Percentiles rank a stretch among this genome's conserved stretches.
These are phyloP conservation scores for Prosapia bicincta DNA, from an alignment of 2,888 invertebrate species.

Conservation along the genomic window DNA sequence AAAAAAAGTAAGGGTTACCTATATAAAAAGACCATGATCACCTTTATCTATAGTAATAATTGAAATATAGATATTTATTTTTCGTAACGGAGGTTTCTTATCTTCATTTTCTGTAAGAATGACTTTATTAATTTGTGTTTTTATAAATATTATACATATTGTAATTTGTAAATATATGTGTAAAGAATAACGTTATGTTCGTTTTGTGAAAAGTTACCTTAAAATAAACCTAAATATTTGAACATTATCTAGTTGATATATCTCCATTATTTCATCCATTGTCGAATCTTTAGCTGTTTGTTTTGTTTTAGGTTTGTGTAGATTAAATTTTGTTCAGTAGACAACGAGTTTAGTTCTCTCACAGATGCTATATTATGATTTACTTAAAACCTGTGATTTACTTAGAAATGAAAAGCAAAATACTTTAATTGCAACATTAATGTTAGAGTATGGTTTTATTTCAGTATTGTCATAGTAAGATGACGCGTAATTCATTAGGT, in stretches of 20 bases:
- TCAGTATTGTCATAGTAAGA: no score
- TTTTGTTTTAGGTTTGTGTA: no score
- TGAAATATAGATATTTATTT: background rate
- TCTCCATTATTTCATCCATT: background rate
- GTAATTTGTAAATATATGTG: background rate
- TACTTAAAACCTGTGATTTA: no score
- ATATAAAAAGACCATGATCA: background rate
- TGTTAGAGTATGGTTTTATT: no score
- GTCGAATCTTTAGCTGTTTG: no score
- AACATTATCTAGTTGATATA: background rate
- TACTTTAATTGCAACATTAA: no score
- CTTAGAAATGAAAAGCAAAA: no score
- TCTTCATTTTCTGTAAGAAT: background rate
- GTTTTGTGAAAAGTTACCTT: constrained; percentile 2
- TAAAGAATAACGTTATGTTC: background rate
- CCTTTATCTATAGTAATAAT: background rate
- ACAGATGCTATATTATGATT: no score
- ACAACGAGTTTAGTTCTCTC: no score
- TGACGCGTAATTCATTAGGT: no score
- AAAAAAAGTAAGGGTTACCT: no score
- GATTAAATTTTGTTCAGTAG: no score
- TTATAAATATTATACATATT: background rate
- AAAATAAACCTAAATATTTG: background rate
- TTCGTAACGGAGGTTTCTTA: background rate
- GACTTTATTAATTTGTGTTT: background rate